Conservation (phyloP, 2,113 vertebrate genomes). For the Rallus limicola region DNA sequence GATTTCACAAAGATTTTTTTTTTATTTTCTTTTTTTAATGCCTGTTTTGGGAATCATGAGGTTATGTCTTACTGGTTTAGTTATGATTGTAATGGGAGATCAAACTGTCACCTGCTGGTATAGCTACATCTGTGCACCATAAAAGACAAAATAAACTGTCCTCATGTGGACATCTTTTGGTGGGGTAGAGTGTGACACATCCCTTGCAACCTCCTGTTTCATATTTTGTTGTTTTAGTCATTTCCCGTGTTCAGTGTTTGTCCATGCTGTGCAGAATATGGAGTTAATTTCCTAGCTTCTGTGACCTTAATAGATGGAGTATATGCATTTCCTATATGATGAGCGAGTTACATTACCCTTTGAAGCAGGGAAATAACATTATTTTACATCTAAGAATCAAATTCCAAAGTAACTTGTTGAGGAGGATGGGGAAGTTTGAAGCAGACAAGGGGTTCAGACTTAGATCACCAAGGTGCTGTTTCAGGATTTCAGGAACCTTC, state of each 20-base stretch:
- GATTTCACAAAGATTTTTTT: not conserved
- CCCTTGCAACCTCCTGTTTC: not conserved
- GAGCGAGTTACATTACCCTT: not conserved
- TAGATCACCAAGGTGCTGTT: not conserved
- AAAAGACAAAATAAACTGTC: not conserved
- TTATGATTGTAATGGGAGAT: not conserved
- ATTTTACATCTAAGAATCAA: not conserved
- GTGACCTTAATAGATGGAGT: not conserved
- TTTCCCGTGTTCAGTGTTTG: not conserved
- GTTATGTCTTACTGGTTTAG: not conserved
- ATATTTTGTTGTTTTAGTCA: constrained; percentile 5
- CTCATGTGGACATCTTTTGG: not conserved
- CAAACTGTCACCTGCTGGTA: not conserved
- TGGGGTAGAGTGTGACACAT: not conserved
- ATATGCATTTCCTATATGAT: not conserved
- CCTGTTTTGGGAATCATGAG: not conserved
- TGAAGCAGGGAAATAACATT: not conserved
- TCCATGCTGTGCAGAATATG: not conserved
- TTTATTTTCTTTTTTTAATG: not conserved
- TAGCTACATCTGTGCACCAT: not conserved
- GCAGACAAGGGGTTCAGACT: not conserved
- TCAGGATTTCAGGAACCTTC: not conserved
- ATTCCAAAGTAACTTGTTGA: not conserved
- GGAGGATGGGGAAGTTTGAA: not conserved
- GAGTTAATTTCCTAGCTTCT: constrained; percentile 44